phyloP scores from a whole-genome alignment of 2,113 vertebrate genomes.

The Rhagologus leucostigma region DNA sequence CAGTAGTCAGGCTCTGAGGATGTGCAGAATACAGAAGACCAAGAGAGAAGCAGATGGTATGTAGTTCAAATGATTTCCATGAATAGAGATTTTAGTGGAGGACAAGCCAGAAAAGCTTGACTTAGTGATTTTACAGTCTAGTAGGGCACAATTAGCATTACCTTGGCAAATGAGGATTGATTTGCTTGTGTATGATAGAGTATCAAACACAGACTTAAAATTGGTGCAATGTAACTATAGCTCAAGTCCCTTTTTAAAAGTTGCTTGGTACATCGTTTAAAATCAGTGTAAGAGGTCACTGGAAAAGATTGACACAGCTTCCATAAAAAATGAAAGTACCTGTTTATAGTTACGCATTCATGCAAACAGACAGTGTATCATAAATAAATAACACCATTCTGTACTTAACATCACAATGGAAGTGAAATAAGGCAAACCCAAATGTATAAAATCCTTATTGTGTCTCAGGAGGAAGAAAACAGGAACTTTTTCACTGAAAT shows the following conservation, averaged over 20 bases:
- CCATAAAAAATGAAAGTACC: constrained; percentile 35
- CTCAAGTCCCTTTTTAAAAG: constrained; percentile 42
- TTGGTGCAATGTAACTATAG: background rate
- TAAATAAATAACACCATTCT: constrained; percentile 32
- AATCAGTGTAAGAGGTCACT: background rate
- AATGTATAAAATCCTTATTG: constrained; percentile 39
- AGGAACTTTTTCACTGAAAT: constrained; percentile 18
- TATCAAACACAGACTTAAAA: constrained; percentile 25
- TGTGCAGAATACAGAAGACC: background rate
- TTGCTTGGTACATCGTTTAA: constrained; percentile 26
- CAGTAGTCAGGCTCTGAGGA: background rate
- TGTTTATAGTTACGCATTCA: constrained; percentile 58
- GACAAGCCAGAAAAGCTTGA: background rate
- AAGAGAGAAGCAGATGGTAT: background rate
- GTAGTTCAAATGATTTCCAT: background rate
- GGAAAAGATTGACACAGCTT: constrained; percentile 32
- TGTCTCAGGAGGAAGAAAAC: constrained; percentile 37
- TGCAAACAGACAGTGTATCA: constrained; percentile 27
- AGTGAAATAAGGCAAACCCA: constrained; percentile 24
- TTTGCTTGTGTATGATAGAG: background rate
- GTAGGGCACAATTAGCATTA: background rate
- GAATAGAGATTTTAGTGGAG: background rate
- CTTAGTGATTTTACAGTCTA: background rate
- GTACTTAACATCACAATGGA: background rate
- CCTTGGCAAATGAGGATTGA: background rate